Conservation (phyloP, 2,113 vertebrate species). For the Zosterops borbonicus region DNA sequence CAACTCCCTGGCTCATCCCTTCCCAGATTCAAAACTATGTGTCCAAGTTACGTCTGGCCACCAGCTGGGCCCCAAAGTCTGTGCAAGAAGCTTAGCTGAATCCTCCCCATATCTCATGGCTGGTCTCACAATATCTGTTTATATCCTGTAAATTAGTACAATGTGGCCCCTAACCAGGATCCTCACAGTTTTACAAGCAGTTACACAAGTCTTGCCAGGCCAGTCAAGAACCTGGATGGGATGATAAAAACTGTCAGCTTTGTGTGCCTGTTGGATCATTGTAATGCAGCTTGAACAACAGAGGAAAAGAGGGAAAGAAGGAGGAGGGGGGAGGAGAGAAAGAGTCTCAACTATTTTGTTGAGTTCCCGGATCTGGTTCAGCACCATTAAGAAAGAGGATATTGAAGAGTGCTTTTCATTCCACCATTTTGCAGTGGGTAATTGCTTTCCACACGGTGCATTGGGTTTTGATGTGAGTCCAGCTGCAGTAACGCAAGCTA, state of each 20-base stretch:
- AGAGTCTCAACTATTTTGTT: constrained; percentile 25
- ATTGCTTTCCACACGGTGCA: constrained; percentile 63
- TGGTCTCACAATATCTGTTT: constrained; percentile 39
- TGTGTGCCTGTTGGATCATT: neutral
- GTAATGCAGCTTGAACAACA: neutral
- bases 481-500: constrained; percentile 71
- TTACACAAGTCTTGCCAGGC: neutral
- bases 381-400: constrained; percentile 54
- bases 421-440: constrained; percentile 72
- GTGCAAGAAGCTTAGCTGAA: constrained; percentile 16
- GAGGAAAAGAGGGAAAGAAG: neutral
- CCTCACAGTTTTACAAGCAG: constrained; percentile 41
- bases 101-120: constrained; percentile 17
- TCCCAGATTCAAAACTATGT: constrained; percentile 2
- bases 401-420: constrained; percentile 60
- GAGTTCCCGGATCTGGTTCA: constrained; percentile 50
- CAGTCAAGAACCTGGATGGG: neutral
- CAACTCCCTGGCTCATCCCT: neutral
- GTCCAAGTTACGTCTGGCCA: constrained; percentile 9
- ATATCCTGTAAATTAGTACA: constrained; percentile 44
- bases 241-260: neutral
- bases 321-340: neutral
- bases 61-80: constrained; percentile 42
- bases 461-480: constrained; percentile 71
- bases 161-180: constrained; percentile 14